Evolutionary conservation across 1,140 invertebrate genomes (phyloP), one percentile per base, ranked within the genome.

Genomic region (Fopius arisanus): DNA sequence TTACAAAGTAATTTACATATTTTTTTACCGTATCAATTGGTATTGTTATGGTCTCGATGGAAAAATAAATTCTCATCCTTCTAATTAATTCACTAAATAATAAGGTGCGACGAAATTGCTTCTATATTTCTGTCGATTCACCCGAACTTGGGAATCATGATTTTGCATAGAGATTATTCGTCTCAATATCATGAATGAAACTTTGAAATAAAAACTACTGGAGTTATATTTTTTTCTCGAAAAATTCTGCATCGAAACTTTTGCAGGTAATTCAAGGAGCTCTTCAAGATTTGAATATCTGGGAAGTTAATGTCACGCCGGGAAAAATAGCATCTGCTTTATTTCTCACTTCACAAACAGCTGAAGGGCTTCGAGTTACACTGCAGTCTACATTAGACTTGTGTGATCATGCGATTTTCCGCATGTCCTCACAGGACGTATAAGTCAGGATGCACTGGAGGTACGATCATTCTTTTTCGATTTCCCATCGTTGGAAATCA

Each of bases 301-400:
- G 40, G 40, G 40, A 43, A 43, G 3, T 3, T 6, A 43, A 43
- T 43, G 40, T 43, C n/a, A 10, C 4, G n/a, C 4, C 10, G 14
- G 40, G 40, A 4, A 10, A 43, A 3, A 43, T 43, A 43, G 4
- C 40, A 43, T 43, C 40, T 6, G n/a, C 3, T 43, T 43, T 43
- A n/a, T 43, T 43, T 12, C 51, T 33, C 21, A 48, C 19, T 37
- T 19, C 2, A 43, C 67, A 69, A 23, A 69, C 67, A 2, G 67
- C 67, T n/a, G 67, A 69, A 48, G 67, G 67, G 4, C 33, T 69
- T 23, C 67, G 67, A 16, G 67, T 48, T 0, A 69, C 67, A 29
- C 16, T 69, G 21, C 67, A 69, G 14, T 69, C 67, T 19, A 69
- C 31, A 9, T 48, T 69, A 4, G 67, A 69, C 26, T 28, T 69